phyloP scores from a whole-genome alignment of 1,140 invertebrate genomes.

The Leptopilina boulardi region DNA sequence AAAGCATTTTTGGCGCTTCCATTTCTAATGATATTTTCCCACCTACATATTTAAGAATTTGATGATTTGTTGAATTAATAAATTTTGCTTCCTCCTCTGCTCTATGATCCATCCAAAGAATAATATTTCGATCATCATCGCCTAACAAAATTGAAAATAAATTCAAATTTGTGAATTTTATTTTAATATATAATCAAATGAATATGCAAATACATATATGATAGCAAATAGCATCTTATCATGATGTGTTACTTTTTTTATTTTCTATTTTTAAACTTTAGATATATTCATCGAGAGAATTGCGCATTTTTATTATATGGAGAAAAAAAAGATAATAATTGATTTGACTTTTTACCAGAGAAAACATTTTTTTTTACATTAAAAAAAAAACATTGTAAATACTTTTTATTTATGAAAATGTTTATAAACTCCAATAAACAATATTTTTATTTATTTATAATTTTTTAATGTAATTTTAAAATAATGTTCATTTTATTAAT shows the following conservation, averaged over 20 bases:
- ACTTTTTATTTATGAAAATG: too few species aligned
- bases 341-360: neutral
- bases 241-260: neutral
- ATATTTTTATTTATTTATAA: too few species aligned
- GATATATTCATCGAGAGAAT: too few species aligned
- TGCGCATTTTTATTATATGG: neutral
- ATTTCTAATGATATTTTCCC: conserved; percentile 96
- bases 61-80: conserved; percentile 88
- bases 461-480: too few species aligned
- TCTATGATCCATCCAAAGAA: conserved; percentile 98
- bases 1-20: conserved; percentile 96
- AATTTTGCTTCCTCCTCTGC: conserved; percentile 87
- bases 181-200: neutral
- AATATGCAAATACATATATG: too few species aligned
- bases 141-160: conserved; percentile 67
- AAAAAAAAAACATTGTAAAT: too few species aligned
- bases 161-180: neutral
- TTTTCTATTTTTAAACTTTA: too few species aligned
- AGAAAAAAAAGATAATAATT: neutral
- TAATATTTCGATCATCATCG: conserved; percentile 87
- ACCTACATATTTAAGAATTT: conserved; percentile 90
- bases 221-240: neutral
- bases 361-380: too few species aligned
- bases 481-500: too few species aligned
- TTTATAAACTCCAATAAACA: too few species aligned